A percentile compares a stretch with the other conserved stretches of the same genome.
phyloP scores from a whole-genome alignment of 2,113 vertebrate species.

The Perccottus glenii region DNA sequence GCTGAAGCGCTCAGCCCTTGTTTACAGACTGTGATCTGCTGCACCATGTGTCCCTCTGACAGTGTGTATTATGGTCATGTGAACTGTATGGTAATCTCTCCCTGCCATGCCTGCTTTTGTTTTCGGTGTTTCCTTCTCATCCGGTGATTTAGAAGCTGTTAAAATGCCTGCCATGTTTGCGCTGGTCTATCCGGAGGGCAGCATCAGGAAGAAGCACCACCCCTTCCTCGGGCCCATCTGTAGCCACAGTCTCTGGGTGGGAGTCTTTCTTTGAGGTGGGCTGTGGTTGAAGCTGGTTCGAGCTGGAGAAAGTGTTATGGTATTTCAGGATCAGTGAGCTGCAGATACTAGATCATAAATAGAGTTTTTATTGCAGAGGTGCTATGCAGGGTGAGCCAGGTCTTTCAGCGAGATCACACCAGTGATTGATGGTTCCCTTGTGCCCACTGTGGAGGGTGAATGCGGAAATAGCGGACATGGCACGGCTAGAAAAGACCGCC shows the following conservation, averaged over 20 bases:
- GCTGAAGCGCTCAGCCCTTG: constrained; percentile 3
- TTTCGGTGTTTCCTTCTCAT: constrained; percentile 21
- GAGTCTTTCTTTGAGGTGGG: constrained; percentile 32
- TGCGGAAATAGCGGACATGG: constrained; percentile 5
- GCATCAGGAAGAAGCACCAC: not conserved
- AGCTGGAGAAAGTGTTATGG: constrained; percentile 36
- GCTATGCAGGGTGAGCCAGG: constrained; percentile 41
- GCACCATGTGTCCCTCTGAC: not conserved
- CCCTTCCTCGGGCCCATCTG: constrained; percentile 5
- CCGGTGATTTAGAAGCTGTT: constrained; percentile 53
- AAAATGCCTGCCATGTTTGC: constrained; percentile 21
- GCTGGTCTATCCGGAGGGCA: constrained; percentile 26
- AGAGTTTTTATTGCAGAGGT: constrained; percentile 64
- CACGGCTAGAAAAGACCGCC: constrained; percentile 10
- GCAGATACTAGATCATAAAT: constrained; percentile 63
- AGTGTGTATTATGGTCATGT: constrained; percentile 10
- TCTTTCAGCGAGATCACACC: constrained; percentile 56
- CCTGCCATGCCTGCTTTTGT: not conserved
- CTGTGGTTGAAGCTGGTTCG: constrained; percentile 52
- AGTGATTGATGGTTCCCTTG: constrained; percentile 36
- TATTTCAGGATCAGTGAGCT: constrained; percentile 62
- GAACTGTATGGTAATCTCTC: constrained; percentile 2
- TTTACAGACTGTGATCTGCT: constrained; percentile 20
- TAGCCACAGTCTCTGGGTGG: constrained; percentile 34
- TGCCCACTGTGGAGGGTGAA: constrained; percentile 22